Evolutionary conservation across 2,888 invertebrate genomes (phyloP).

Genomic region (Sarcophaga caerulescens): DNA sequence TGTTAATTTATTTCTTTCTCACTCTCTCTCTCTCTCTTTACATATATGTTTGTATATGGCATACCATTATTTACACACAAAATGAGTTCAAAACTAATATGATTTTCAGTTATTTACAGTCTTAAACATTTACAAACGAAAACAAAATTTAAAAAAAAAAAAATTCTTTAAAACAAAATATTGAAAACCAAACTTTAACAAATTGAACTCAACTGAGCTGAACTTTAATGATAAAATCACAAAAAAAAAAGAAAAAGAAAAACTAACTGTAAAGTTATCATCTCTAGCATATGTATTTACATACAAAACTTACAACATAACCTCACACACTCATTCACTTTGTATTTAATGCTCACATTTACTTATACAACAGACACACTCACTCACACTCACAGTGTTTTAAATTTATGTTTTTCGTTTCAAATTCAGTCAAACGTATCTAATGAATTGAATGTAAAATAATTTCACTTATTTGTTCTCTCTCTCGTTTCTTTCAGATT

Average conservation of each 20-base stretch:
- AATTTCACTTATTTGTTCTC: too few relatives aligned
- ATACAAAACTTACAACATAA: too few relatives aligned
- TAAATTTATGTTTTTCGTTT: not conserved
- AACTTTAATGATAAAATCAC: not conserved
- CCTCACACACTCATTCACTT: too few relatives aligned
- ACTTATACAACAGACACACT: too few relatives aligned
- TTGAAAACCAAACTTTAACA: not conserved
- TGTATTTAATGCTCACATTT: too few relatives aligned
- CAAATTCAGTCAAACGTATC: slow-evolving; percentile 23
- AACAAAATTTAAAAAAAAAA: slow-evolving; percentile 24
- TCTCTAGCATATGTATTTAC: not conserved
- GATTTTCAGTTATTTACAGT: slow-evolving; percentile 32
- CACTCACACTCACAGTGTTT: too few relatives aligned
- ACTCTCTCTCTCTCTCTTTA: not conserved
- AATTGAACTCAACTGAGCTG: not conserved
- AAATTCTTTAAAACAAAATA: slow-evolving; percentile 18
- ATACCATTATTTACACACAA: not conserved
- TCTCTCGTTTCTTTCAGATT: too few relatives aligned
- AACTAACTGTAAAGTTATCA: not conserved
- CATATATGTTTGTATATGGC: not conserved
- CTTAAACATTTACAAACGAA: slow-evolving; percentile 40
- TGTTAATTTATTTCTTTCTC: not conserved
- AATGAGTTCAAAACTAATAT: not conserved
- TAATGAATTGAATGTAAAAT: slow-evolving; percentile 39
- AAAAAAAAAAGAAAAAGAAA: not conserved